These are phyloP conservation scores for Hestina assimilis DNA, from an alignment of 1,140 invertebrate species.

Conservation along the genomic window DNA sequence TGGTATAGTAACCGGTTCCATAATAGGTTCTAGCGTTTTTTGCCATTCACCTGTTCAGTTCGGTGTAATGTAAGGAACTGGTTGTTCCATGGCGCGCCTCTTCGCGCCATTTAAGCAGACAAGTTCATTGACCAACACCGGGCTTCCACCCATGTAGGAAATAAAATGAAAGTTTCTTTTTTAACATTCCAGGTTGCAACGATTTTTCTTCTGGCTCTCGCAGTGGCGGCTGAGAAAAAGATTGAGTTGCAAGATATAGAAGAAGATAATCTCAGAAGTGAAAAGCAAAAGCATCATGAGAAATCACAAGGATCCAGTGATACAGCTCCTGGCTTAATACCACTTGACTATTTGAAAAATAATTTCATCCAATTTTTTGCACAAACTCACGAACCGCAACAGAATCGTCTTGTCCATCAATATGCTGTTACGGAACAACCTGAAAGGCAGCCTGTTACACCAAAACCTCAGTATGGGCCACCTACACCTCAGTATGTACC, in stretches of 20 bases:
- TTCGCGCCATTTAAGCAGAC: conserved; percentile 32
- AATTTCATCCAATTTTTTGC: conserved; percentile 51
- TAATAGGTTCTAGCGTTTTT: conserved; percentile 61
- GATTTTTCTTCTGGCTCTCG: conserved; percentile 45
- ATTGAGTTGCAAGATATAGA: conserved; percentile 76
- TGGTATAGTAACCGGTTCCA: conserved; percentile 55
- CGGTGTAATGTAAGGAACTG: conserved; percentile 35
- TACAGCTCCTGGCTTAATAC: conserved; percentile 27
- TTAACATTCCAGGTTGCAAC: conserved; percentile 69
- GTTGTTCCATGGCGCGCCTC: conserved; percentile 32
- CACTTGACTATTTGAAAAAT: conserved; percentile 55
- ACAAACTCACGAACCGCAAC: conserved; percentile 36
- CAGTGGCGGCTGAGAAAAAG: conserved; percentile 63
- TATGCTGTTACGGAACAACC: conserved; percentile 64
- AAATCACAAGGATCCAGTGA: conserved; percentile 21
- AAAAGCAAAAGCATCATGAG: conserved; percentile 51
- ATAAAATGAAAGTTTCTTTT: conserved; percentile 24
- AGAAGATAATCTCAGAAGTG: conserved; percentile 73
- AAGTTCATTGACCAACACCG: conserved; percentile 41
- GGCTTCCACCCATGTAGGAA: conserved; percentile 33
- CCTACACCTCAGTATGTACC: conserved; percentile 32
- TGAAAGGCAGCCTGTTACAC: conserved; percentile 35
- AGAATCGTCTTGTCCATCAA: conserved; percentile 59
- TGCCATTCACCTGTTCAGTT: conserved; percentile 62
- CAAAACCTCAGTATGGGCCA: conserved; percentile 47